These are phyloP conservation scores for Drosophila buzzatii DNA, from an alignment of 2,888 invertebrate species.

Conservation along the genomic window DNA sequence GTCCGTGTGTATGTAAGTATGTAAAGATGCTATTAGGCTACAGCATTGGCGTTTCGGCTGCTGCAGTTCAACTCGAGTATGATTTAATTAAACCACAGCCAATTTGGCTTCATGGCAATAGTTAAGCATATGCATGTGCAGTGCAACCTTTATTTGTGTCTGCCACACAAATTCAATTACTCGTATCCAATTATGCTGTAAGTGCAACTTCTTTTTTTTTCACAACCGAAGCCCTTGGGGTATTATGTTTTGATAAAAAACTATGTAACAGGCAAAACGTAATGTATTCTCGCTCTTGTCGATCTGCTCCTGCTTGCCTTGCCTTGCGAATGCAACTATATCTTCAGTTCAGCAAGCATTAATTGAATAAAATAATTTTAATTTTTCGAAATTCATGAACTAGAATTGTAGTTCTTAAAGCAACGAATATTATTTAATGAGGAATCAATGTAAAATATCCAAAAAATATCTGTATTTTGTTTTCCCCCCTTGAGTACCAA, in stretches of 20 bases:
- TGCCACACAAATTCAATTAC: conserved; percentile 13
- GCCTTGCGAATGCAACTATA: background rate
- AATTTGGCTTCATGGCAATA: conserved; percentile 21
- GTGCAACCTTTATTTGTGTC: conserved; percentile 8
- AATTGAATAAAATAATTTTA: too few species aligned
- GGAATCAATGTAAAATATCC: background rate
- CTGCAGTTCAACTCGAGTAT: conserved; percentile 51
- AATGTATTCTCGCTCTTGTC: background rate
- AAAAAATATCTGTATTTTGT: too few species aligned
- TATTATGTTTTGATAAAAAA: conserved; percentile 1
- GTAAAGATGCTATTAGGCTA: background rate
- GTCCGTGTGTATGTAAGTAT: background rate
- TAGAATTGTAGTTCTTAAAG: too few species aligned
- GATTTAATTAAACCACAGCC: conserved; percentile 60
- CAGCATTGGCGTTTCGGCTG: conserved; percentile 35
- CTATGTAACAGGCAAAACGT: too few species aligned
- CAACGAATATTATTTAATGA: too few species aligned
- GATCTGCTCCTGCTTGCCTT: background rate
- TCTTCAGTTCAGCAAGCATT: background rate
- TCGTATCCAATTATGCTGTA: conserved; percentile 13
- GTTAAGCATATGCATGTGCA: conserved; percentile 6
- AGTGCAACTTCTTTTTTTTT: conserved; percentile 12
- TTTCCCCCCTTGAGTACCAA: background rate
- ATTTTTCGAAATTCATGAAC: too few species aligned
- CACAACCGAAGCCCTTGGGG: background rate